Conservation (phyloP, 2,113 vertebrate genomes). For the Pachypanchax playfairii region DNA sequence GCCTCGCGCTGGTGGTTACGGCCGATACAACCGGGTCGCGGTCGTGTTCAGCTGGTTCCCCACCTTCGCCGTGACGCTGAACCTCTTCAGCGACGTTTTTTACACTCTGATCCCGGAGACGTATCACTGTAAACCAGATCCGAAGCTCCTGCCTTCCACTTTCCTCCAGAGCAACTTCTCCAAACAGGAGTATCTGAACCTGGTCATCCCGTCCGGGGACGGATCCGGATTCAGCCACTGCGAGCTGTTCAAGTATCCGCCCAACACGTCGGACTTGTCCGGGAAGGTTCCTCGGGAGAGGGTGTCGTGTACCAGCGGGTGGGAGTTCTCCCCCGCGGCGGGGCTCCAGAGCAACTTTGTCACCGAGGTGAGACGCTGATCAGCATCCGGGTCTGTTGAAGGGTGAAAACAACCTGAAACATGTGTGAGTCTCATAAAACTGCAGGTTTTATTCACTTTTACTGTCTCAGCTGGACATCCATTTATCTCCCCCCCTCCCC, state of each 20-base stretch:
- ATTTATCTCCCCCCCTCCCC: no score
- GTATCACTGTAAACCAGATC: slow-evolving; percentile 81
- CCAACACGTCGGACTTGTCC: slow-evolving; percentile 60
- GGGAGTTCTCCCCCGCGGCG: slow-evolving; percentile 74
- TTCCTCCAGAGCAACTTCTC: slow-evolving; percentile 74
- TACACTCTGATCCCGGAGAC: slow-evolving; percentile 73
- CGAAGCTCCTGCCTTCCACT: slow-evolving; percentile 74
- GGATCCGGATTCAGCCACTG: slow-evolving; percentile 75
- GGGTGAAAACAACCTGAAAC: no score
- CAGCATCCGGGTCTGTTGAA: no score
- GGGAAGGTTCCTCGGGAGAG: slow-evolving; percentile 45
- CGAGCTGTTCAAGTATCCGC: slow-evolving; percentile 73
- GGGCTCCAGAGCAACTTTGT: slow-evolving; percentile 83
- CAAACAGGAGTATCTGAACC: slow-evolving; percentile 68
- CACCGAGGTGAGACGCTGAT: slow-evolving; percentile 80
- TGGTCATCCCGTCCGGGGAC: slow-evolving; percentile 76
- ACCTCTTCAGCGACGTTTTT: slow-evolving; percentile 77
- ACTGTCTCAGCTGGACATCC: not conserved
- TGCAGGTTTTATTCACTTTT: not conserved
- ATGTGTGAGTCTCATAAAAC: not conserved
- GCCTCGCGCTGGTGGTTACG: slow-evolving; percentile 77
- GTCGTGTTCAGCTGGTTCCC: slow-evolving; percentile 82
- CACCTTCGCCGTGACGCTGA: slow-evolving; percentile 78
- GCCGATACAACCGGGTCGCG: slow-evolving; percentile 76
- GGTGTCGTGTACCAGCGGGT: slow-evolving; percentile 81